These are phyloP conservation scores for Sebastes taczanowskii DNA, from an alignment of 2,797 vertebrate species.

Conservation along the genomic window DNA sequence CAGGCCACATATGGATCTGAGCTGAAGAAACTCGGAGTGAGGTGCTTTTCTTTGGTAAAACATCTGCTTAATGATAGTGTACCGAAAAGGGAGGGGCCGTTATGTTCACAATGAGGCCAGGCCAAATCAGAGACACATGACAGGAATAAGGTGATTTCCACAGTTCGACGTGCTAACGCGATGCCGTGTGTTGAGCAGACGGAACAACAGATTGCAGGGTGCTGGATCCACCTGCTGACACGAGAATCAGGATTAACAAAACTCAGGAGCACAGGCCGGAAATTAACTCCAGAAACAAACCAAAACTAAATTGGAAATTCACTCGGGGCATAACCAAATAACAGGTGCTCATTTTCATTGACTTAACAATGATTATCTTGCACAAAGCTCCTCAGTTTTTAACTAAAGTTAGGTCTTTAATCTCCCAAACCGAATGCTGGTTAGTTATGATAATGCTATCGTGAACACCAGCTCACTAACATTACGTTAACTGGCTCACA, in stretches of 20 bases:
- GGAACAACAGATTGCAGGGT: constrained; percentile 9
- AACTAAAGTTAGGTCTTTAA: no score
- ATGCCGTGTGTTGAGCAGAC: constrained; percentile 10
- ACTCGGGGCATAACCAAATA: background rate
- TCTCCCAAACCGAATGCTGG: no score
- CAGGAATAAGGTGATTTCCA: constrained; percentile 55
- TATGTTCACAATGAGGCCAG: constrained; percentile 42
- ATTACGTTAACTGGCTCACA: no score
- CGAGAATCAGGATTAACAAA: background rate
- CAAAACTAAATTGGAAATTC: background rate
- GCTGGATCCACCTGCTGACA: constrained; percentile 52
- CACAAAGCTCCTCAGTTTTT: no score
- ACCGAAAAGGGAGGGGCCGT: constrained; percentile 35
- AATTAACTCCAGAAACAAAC: background rate
- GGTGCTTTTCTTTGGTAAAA: constrained; percentile 62
- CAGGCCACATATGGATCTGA: constrained; percentile 74
- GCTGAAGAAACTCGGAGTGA: constrained; percentile 53
- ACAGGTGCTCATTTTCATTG: background rate
- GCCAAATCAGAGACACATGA: constrained; percentile 71
- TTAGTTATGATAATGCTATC: no score
- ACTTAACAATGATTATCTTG: no score
- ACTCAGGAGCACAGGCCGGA: background rate
- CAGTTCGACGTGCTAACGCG: constrained; percentile 39
- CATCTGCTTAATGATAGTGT: constrained; percentile 79
- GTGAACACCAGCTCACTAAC: no score